Evolutionary conservation across 2,797 vertebrate genomes (phyloP).

Genomic region (Poecilia gillii): DNA sequence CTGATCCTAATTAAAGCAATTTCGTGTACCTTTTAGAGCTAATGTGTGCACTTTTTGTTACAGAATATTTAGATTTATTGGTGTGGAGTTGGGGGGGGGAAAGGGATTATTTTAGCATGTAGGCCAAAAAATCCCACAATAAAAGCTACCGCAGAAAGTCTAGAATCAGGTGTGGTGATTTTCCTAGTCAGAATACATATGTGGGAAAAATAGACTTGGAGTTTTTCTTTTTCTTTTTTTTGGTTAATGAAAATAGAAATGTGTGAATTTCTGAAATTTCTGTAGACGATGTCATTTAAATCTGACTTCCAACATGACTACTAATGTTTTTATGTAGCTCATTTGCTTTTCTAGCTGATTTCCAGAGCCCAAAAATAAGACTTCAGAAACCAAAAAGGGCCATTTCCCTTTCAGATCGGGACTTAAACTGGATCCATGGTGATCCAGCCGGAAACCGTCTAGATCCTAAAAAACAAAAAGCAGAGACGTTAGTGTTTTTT

Average conservation of each 20-base stretch:
- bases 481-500: not conserved
- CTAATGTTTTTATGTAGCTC: not conserved
- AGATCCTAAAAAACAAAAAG: not conserved
- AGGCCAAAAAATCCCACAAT: not conserved
- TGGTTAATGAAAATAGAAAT: not conserved
- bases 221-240: not conserved
- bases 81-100: not conserved
- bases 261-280: not conserved
- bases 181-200: not conserved
- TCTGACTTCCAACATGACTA: not conserved
- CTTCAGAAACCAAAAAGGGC: not conserved
- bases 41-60: not conserved
- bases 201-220: not conserved
- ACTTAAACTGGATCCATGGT: not conserved
- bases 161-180: not conserved
- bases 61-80: not conserved
- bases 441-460: not conserved
- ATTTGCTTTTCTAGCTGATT: not conserved
- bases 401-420: not conserved
- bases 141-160: too few relatives aligned
- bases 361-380: not conserved
- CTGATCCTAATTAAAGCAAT: not conserved
- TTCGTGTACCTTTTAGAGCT: not conserved
- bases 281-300: not conserved
- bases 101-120: not conserved